Evolutionary conservation across 2,888 invertebrate genomes (phyloP), one percentile per base, ranked within the genome.

Genomic region (Brenthis daphne): DNA sequence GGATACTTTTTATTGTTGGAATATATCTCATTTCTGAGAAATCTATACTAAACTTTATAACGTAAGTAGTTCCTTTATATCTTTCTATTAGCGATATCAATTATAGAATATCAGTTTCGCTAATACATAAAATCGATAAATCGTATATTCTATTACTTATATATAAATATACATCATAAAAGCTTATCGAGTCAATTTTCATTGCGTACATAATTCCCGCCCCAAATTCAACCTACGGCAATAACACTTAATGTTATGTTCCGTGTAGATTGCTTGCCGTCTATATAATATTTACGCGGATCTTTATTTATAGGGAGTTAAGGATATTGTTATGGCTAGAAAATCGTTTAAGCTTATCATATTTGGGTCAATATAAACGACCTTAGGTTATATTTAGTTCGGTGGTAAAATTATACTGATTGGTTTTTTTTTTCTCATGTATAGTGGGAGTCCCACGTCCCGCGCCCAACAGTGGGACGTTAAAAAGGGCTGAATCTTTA

Each of bases 271-370:
- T 85, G 86, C 85, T 78, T 85, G 78, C 72, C 80, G 80, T 82
- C 87, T 77, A 86, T 87, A 78, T 82, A 85, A 85, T 86, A 87
- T 88, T 87, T 87, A 87, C 83, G 77, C 78, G 74, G 75, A 73
- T 70, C 74, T 77, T 77, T 80, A 84, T 85, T 85, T 83, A 80
- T 77, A 78, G 78, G 72, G 70, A 43, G 82, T 81, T 80, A 84
- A 77, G 85, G 82, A 86, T 87, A 85, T 83, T 79, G 83, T 78
- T 67, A 78, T 79, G 83, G 81, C 82, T 70, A 70, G 70, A 71
- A 71, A 75, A 75, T 75, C 74, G 73, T 67, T 65, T 70, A 68
- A 69, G 73, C 69, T 73, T 74, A 75, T 76, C 73, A 70, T 72
- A 76, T 71, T 71, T 80, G 79, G 61, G 77, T 43, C 65, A 65